A percentile compares a stretch with the other conserved stretches of the same genome.
phyloP scores from a whole-genome alignment of 1,140 invertebrate genomes.

The Lordiphosa collinella region DNA sequence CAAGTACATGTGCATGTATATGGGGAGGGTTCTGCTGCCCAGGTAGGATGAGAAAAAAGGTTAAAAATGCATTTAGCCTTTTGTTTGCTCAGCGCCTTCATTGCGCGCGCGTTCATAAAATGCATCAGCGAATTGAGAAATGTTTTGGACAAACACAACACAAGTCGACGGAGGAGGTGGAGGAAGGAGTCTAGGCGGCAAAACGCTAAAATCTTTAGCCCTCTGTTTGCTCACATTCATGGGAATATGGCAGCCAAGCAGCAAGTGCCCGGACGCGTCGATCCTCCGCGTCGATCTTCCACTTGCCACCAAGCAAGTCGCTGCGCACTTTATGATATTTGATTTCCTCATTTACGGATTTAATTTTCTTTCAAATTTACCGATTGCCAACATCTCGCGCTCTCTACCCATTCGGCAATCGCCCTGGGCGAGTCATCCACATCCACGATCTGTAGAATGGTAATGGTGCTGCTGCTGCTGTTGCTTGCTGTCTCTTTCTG shows the following conservation, averaged over 20 bases:
- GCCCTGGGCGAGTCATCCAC: constrained; percentile 40
- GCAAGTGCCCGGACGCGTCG: constrained; percentile 21
- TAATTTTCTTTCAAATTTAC: constrained; percentile 77
- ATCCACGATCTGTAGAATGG: constrained; percentile 27
- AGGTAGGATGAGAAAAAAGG: constrained; percentile 47
- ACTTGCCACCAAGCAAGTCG: constrained; percentile 60
- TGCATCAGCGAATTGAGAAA: constrained; percentile 74
- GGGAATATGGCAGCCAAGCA: constrained; percentile 50
- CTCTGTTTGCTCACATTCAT: constrained; percentile 70
- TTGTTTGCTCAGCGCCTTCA: constrained; percentile 50
- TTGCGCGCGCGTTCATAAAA: constrained; percentile 70
- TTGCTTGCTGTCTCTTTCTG: constrained; percentile 32
- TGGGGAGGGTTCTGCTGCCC: not conserved
- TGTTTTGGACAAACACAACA: constrained; percentile 63
- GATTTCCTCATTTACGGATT: constrained; percentile 78
- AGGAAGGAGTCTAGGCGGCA: constrained; percentile 50
- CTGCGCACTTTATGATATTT: constrained; percentile 76
- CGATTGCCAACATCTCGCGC: constrained; percentile 46
- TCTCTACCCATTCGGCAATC: constrained; percentile 40
- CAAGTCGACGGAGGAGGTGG: constrained; percentile 7
- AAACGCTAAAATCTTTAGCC: constrained; percentile 64
- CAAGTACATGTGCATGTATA: constrained; percentile 7
- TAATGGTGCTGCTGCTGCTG: constrained; percentile 6
- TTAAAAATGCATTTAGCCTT: constrained; percentile 65
- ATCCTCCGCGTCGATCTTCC: constrained; percentile 20